Conservation (phyloP, 1,140 invertebrate genomes). For the Macrotrachela quadricornifera region DNA sequence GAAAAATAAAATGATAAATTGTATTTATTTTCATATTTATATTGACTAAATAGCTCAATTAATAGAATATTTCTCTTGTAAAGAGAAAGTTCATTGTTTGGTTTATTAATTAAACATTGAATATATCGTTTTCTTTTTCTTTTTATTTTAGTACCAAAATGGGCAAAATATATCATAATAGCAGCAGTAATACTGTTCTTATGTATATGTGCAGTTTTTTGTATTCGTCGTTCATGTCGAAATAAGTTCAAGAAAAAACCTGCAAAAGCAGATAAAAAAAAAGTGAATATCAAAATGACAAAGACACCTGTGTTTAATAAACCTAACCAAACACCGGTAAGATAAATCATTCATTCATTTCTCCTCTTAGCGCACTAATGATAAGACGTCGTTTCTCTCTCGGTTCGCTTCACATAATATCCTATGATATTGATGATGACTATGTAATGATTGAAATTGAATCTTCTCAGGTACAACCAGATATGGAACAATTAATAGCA, state of each 20-base stretch:
- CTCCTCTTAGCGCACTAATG: too few species aligned
- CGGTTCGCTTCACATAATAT: conserved; percentile 8
- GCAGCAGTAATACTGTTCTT: neutral
- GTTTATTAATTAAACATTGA: too few species aligned
- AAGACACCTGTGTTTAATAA: too few species aligned
- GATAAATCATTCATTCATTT: too few species aligned
- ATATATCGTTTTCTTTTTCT: neutral
- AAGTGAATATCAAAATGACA: too few species aligned
- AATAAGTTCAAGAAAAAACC: conserved; percentile 51
- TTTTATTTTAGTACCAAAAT: neutral
- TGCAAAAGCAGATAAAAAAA: conserved; percentile 53
- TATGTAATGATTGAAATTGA: neutral
- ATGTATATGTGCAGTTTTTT: neutral
- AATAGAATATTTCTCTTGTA: too few species aligned
- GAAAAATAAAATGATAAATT: too few species aligned
- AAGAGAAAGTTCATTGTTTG: too few species aligned
- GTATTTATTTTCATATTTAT: too few species aligned
- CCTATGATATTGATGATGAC: neutral
- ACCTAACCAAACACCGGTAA: too few species aligned
- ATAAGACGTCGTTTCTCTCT: too few species aligned
- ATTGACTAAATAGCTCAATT: too few species aligned
- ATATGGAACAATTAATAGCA: conserved; percentile 86
- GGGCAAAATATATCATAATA: conserved; percentile 2
- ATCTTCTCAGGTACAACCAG: conserved; percentile 60
- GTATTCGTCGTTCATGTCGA: neutral